Base-by-base conservation (phyloP, 2,113 vertebrate genomes). In the Panthera leo region DNA sequence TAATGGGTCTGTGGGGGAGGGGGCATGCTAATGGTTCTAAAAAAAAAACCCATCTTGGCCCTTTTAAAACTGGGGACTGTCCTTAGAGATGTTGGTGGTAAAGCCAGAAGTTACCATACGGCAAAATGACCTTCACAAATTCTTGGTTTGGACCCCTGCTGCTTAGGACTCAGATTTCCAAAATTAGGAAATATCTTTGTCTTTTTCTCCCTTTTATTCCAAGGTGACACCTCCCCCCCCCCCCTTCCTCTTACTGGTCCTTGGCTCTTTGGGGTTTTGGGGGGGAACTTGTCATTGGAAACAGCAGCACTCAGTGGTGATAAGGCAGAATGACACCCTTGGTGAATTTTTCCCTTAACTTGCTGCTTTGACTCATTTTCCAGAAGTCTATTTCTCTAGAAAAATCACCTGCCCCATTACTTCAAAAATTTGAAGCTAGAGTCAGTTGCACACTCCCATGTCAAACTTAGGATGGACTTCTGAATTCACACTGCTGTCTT, bases 1-100 rank as follows among this genome's bases (percentile, higher is more conserved):
- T 99, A 99, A 99, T 99, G 99, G 99, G 99, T 97, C 98, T 96
- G 91, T 95, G 97, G 98, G 98, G 99, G 99, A 98, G 97, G 97
- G 98, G 97, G 97, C 96, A 68, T 45, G 83, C 99, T 99, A 99
- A 99, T 99, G 98, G 98, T 98, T 99, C 98, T 98, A 98, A 99
- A 99, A 99, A 99, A 99, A 98, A 99, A 97, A 96, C 98, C 98
- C 97, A 98, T 99, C 97, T 98, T 96, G 92, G 96, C 88, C 97
- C 97, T 97, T 12, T 98, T 92, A 97, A 98, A 97, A 97, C 76
- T 88, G 96, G 96, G 86, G 95, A 97, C 94, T 97, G 97, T 98
- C 96, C 97, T 98, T 98, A 98, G 98, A 98, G 98, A 98, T 61
- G 14, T 96, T 98, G 98, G 97, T 97, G 97, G 98, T 97, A 97